phyloP scores from a whole-genome alignment of 1,140 invertebrate genomes.

The Lepidurus couesii region DNA sequence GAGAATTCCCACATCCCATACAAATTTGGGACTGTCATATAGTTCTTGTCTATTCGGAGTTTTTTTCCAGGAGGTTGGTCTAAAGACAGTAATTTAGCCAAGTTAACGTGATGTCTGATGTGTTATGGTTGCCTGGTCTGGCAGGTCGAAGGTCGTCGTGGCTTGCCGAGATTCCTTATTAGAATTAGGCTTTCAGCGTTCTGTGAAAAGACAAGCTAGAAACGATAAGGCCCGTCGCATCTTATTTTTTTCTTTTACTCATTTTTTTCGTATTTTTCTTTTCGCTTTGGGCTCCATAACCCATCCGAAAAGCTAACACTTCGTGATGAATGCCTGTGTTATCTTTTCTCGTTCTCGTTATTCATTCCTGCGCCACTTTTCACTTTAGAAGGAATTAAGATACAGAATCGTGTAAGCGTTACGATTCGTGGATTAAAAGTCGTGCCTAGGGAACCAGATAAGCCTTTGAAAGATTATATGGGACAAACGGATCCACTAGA shows the following conservation, averaged over 20 bases:
- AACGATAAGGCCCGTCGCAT: no score
- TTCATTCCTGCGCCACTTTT: background rate
- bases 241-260: background rate
- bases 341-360: background rate
- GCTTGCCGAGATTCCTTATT: background rate
- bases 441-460: background rate
- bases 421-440: background rate
- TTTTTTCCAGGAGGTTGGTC: background rate
- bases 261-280: background rate
- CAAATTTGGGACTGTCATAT: background rate
- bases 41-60: background rate
- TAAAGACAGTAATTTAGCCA: background rate
- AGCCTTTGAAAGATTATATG: background rate
- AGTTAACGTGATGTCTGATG: constrained; percentile 11
- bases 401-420: background rate
- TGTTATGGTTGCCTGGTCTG: background rate
- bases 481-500: background rate
- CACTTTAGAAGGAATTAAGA: background rate
- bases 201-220: no score
- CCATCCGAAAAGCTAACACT: background rate
- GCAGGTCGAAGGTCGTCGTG: background rate
- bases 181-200: background rate
- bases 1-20: constrained; percentile 1
- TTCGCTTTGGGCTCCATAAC: background rate
- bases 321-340: background rate